Conservation (phyloP, 2,888 invertebrate species). For the Lasioglossum vierecki region DNA sequence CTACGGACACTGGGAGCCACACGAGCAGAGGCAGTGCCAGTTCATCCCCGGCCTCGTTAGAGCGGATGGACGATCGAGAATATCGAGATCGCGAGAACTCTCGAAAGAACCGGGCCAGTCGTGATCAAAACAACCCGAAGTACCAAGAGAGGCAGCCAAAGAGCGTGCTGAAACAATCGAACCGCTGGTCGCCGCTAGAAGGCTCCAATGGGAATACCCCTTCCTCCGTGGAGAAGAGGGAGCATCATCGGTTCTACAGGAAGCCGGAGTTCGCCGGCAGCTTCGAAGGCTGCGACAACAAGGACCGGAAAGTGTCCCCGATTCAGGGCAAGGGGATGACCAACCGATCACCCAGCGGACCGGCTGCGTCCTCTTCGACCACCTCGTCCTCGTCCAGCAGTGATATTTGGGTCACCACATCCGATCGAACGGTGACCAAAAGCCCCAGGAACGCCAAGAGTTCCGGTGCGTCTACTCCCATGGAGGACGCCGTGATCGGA, state of each 20-base stretch:
- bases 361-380: slow-evolving; percentile 80
- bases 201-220: slow-evolving; percentile 66
- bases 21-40: slow-evolving; percentile 76
- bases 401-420: slow-evolving; percentile 85
- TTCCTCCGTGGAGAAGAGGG: slow-evolving; percentile 59
- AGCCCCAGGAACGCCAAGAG: slow-evolving; percentile 84
- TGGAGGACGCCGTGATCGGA: slow-evolving; percentile 83
- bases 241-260: slow-evolving; percentile 68
- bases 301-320: slow-evolving; percentile 74
- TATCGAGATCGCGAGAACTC: slow-evolving; percentile 65
- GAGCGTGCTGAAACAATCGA: slow-evolving; percentile 73
- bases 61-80: slow-evolving; percentile 79
- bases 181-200: slow-evolving; percentile 73
- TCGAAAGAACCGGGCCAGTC: slow-evolving; percentile 64
- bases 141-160: slow-evolving; percentile 76
- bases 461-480: slow-evolving; percentile 85
- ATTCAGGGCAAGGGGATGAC: slow-evolving; percentile 70
- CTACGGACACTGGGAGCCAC: slow-evolving; percentile 77
- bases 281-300: slow-evolving; percentile 65
- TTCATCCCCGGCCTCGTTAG: slow-evolving; percentile 83
- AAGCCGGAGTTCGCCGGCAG: slow-evolving; percentile 70
- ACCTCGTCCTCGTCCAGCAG: slow-evolving; percentile 86
- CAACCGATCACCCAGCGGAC: slow-evolving; percentile 74
- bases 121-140: slow-evolving; percentile 62
- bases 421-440: slow-evolving; percentile 84